phyloP scores from a whole-genome alignment of 2,797 vertebrate species.

The Microchirus variegatus region DNA sequence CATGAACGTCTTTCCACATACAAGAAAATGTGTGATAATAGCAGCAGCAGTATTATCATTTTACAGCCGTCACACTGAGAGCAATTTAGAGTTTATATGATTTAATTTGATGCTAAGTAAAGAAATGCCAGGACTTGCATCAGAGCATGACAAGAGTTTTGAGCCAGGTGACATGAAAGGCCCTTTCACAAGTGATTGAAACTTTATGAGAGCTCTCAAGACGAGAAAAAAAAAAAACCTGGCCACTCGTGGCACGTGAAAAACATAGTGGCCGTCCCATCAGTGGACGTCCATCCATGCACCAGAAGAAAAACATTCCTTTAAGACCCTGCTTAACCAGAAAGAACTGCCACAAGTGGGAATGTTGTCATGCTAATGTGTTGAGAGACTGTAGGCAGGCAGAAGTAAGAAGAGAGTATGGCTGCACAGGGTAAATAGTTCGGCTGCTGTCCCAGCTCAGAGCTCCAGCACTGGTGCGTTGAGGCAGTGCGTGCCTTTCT shows the following conservation, averaged over 20 bases:
- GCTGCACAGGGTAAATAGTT: slow-evolving; percentile 52
- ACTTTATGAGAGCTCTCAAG: slow-evolving; percentile 47
- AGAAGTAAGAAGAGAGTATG: slow-evolving; percentile 53
- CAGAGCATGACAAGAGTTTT: slow-evolving; percentile 7
- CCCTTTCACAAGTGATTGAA: slow-evolving; percentile 25
- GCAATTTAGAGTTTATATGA: not conserved
- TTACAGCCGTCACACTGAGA: not conserved
- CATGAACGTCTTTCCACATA: too few species aligned
- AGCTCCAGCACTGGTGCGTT: slow-evolving; percentile 42
- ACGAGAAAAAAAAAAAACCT: slow-evolving; percentile 22
- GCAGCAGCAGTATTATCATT: not conserved
- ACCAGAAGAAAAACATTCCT: slow-evolving; percentile 47
- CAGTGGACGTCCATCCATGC: slow-evolving; percentile 22
- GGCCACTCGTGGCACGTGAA: slow-evolving; percentile 40
- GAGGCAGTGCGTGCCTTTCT: slow-evolving; percentile 64
- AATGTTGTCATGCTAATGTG: slow-evolving; percentile 79
- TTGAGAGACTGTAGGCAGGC: slow-evolving; percentile 72
- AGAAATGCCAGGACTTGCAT: slow-evolving; percentile 7
- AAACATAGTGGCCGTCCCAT: slow-evolving; percentile 35
- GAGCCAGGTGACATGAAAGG: slow-evolving; percentile 52
- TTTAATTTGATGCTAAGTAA: slow-evolving; percentile 1
- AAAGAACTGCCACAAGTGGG: slow-evolving; percentile 76
- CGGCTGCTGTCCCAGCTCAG: slow-evolving; percentile 50
- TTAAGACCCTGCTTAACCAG: slow-evolving; percentile 61
- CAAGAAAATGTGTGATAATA: not conserved